A percentile compares a stretch with the other conserved stretches of the same genome.
Evolutionary conservation across 2,797 vertebrate genomes (phyloP).

Genomic region (Chaenodraco wilsoni): DNA sequence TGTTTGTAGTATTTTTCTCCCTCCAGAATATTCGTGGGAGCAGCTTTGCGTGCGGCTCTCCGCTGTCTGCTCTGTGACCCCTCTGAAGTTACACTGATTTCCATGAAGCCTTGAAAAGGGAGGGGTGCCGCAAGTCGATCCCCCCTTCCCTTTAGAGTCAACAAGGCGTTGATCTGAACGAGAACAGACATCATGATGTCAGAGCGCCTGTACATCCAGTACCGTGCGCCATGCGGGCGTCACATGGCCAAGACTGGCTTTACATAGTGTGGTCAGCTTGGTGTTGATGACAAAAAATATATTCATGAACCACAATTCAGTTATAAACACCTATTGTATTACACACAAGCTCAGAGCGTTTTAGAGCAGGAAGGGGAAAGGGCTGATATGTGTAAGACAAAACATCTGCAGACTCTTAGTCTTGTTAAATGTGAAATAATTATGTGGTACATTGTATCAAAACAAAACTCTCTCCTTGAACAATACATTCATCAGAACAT

Average conservation of each 20-base stretch:
- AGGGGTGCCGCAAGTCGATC: conserved; percentile 55
- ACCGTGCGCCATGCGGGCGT: conserved; percentile 7
- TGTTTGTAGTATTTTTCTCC: conserved; percentile 44
- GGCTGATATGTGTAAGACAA: not conserved
- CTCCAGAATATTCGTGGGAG: conserved; percentile 54
- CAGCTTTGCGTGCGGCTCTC: conserved; percentile 21
- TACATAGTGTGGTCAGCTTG: conserved; percentile 11
- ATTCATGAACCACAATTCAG: conserved; percentile 1
- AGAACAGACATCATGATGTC: conserved; percentile 23
- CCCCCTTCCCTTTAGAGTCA: conserved; percentile 34
- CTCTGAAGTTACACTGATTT: conserved; percentile 73
- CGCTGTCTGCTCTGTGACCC: conserved; percentile 56
- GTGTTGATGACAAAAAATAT: conserved; percentile 19
- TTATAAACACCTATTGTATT: not conserved
- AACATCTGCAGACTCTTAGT: not conserved
- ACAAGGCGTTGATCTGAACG: conserved; percentile 43
- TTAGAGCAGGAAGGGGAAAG: not conserved
- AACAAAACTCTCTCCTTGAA: conserved; percentile 1
- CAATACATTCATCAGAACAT: not conserved
- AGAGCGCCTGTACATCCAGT: not conserved
- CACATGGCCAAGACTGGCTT: not conserved
- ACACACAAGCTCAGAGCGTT: not conserved
- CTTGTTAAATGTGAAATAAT: not conserved
- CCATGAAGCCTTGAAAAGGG: conserved; percentile 67
- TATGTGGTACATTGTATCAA: not conserved